Conservation (phyloP, 2,113 vertebrate genomes). For the Dolichotis patagonum region DNA sequence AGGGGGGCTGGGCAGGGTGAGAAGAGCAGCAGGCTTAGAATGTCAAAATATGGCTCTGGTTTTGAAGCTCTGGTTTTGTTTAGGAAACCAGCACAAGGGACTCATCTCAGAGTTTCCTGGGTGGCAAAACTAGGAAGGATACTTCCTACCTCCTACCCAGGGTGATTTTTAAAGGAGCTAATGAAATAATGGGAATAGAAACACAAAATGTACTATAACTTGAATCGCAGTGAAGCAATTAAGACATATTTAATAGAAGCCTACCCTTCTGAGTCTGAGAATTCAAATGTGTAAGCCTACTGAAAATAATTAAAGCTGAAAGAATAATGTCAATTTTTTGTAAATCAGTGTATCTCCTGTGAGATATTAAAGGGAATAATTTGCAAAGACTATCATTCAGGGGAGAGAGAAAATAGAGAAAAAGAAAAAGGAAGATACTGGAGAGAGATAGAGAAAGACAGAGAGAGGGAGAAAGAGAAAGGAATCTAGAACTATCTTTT, state of each 20-base stretch:
- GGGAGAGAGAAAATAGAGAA: background rate
- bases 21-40: background rate
- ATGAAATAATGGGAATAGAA: conserved; percentile 29
- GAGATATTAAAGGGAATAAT: background rate
- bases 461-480: background rate
- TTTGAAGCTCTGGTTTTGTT: background rate
- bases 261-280: background rate
- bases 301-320: background rate
- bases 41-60: background rate
- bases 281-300: background rate
- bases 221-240: background rate
- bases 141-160: background rate
- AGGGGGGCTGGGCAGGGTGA: too few species aligned
- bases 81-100: background rate
- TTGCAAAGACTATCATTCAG: background rate
- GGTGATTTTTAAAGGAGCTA: background rate
- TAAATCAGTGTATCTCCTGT: background rate
- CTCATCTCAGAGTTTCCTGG: background rate
- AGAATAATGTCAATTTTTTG: background rate
- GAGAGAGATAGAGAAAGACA: background rate
- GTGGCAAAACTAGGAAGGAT: background rate
- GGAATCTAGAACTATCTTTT: background rate
- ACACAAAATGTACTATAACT: background rate
- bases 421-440: background rate
- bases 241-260: background rate